phyloP scores from a whole-genome alignment of 2,888 invertebrate genomes.

The Hemithea aestivaria region DNA sequence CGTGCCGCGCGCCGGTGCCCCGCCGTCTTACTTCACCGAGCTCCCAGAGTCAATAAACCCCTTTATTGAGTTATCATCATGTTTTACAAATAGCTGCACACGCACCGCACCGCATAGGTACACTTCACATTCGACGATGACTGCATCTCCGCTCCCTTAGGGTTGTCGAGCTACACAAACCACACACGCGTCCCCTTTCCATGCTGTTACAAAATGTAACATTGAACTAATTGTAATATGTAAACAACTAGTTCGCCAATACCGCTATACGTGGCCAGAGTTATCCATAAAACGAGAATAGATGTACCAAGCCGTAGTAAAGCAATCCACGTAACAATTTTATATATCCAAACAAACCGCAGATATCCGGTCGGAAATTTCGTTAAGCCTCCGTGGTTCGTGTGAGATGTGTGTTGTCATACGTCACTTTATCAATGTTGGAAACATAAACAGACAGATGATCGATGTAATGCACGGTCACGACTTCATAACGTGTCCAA shows the following conservation, averaged over 20 bases:
- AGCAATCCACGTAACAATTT: conserved; percentile 22
- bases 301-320: conserved; percentile 11
- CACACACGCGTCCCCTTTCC: too few species aligned
- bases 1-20: conserved; percentile 22
- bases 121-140: conserved; percentile 22
- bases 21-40: conserved; percentile 36
- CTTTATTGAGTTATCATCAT: conserved; percentile 54
- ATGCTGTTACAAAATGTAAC: too few species aligned
- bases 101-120: conserved; percentile 23
- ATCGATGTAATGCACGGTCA: conserved; percentile 18
- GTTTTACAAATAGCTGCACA: conserved; percentile 47
- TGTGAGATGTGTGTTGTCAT: conserved; percentile 16
- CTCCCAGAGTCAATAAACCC: conserved; percentile 47
- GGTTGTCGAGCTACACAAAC: conserved; percentile 15
- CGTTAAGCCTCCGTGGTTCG: conserved; percentile 16
- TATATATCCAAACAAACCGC: conserved; percentile 25
- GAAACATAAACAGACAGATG: conserved; percentile 17
- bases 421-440: conserved; percentile 21
- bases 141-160: conserved; percentile 27
- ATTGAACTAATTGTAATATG: background rate
- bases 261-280: conserved; percentile 1
- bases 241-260: background rate
- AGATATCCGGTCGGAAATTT: conserved; percentile 29
- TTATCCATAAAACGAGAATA: conserved; percentile 18
- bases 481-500: conserved; percentile 4